phyloP scores from a whole-genome alignment of 1,140 invertebrate species.

The Cydia strobilella region DNA sequence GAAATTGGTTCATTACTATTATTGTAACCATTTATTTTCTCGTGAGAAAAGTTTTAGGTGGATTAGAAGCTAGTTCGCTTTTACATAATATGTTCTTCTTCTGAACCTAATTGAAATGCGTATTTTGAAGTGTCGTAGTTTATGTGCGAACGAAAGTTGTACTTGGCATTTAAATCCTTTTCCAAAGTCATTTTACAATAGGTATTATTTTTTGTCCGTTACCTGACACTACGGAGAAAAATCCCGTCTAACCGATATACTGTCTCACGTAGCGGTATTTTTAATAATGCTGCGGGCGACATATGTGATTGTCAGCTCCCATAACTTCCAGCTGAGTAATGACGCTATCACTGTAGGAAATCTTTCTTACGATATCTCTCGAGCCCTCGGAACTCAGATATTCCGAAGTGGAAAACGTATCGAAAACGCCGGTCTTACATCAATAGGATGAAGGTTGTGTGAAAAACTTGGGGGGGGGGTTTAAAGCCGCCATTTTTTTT shows the following conservation, averaged over 20 bases:
- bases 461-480: no score
- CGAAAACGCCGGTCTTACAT: neutral
- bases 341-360: constrained; percentile 35
- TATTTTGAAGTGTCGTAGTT: no score
- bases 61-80: no score
- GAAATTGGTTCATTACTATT: no score
- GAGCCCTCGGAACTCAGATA: neutral
- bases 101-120: no score
- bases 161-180: no score
- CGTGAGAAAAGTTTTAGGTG: no score
- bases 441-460: neutral
- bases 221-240: neutral
- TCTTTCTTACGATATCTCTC: constrained; percentile 33
- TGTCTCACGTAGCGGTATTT: constrained; percentile 1
- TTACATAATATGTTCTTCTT: no score
- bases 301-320: constrained; percentile 30
- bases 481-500: no score
- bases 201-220: neutral
- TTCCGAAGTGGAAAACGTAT: neutral
- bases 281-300: constrained; percentile 27
- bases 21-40: no score
- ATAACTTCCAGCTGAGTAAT: constrained; percentile 29
- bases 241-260: neutral
- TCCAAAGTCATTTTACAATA: neutral
- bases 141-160: no score